Conservation (phyloP, 92 coral and sea anemone species). For the Metridium senile region DNA sequence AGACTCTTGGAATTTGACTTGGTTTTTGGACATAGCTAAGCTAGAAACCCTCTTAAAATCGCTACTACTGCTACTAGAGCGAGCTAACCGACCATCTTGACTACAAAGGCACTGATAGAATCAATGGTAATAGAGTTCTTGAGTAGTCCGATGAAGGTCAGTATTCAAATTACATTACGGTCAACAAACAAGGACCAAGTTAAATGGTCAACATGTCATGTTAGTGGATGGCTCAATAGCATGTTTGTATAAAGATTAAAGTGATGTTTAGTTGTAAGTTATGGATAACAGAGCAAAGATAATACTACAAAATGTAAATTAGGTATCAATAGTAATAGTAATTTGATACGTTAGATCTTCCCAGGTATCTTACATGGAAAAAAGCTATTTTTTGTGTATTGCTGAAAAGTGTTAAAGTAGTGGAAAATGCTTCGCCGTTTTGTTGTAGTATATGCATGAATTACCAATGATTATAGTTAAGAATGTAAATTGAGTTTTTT, state of each 20-base stretch:
- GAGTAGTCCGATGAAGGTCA: constrained; percentile 14
- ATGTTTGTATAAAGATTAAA: background rate
- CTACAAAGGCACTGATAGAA: constrained; percentile 12
- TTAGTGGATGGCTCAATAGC: constrained; percentile 5
- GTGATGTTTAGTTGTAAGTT: constrained; percentile 4
- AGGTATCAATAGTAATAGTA: too few relatives aligned
- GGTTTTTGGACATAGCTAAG: constrained; percentile 22
- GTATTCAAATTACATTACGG: constrained; percentile 18
- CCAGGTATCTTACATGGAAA: too few relatives aligned
- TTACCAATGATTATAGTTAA: background rate
- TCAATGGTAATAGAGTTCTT: background rate
- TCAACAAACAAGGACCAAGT: background rate
- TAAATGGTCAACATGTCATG: background rate
- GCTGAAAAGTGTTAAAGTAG: too few relatives aligned
- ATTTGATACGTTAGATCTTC: too few relatives aligned
- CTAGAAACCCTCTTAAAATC: background rate
- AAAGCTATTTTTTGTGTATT: too few relatives aligned
- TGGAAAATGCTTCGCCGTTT: too few relatives aligned
- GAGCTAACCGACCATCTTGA: background rate
- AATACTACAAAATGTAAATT: background rate
- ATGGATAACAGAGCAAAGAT: background rate
- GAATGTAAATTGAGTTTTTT: background rate
- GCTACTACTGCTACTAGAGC: background rate
- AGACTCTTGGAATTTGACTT: constrained; percentile 15
- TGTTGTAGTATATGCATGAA: background rate